Evolutionary conservation across 30 jellyfish, hydroid and myxozoan genomes (phyloP), one percentile per base, ranked within the genome.

Genomic region (Chironex yamaguchii): DNA sequence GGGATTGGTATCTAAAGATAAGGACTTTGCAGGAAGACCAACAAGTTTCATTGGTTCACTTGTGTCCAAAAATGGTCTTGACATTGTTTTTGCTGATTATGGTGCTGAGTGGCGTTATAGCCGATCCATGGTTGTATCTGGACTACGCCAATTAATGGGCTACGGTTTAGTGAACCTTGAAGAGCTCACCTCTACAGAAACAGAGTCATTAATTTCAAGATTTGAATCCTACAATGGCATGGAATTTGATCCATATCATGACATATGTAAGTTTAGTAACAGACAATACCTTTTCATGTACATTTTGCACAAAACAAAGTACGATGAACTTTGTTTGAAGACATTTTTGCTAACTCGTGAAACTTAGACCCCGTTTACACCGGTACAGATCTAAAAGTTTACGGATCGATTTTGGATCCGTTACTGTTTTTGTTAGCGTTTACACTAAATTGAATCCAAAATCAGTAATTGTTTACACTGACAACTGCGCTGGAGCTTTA

Each of bases 21-120:
- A 42, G 25, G 91, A 81, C 27, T 81, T 81, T 51, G 91, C 82
- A 23, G 91, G 91, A 4, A 34, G 91, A 24, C 86, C 86, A 24
- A 74, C 63, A 30, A 34, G 85, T 32, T 81, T 31, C 76, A 22
- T 81, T 34, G 75, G 79, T 2, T 34, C 20, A 4, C 26, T 81
- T 53, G 24, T 50, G 2, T 81, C 91, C 1, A 17, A 25, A 4
- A 62, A 73, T 2, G 82, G 91, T 22, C 64, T 36, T 30, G 91
- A 63, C 20, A 27, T 81, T 29, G 91, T 81, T n/a, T 62, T 63
- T 28, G 79, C 91, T 2, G 75, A 68, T n/a, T 81, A 63, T 51
- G 91, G 91, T 9, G 35, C 24, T n/a, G 76, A 62, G 17, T 81
- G 91, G 91, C 64, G 27, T 25, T 23, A 27, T 30, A 71, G 49